Conservation (phyloP, 2,888 invertebrate species). For the Perithous albicinctus region DNA sequence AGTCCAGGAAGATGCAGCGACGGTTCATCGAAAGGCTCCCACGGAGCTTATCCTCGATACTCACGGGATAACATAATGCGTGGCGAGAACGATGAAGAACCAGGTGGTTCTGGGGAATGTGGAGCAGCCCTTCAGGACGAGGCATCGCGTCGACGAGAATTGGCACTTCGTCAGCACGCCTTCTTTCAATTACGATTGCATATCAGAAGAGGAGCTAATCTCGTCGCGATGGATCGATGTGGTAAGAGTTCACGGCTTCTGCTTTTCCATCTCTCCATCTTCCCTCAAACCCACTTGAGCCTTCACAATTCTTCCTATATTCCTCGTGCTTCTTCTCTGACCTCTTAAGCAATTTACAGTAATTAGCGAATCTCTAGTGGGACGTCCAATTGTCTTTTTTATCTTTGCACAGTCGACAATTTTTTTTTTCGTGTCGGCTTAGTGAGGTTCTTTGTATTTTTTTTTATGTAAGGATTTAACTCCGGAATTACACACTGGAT, state of each 20-base stretch:
- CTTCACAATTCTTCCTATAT: slow-evolving; percentile 25
- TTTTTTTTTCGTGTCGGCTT: not conserved
- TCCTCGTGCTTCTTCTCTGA: slow-evolving; percentile 19
- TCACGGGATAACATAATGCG: slow-evolving; percentile 64
- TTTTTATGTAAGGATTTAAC: too few species aligned
- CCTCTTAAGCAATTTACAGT: slow-evolving; percentile 10
- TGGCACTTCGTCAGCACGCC: slow-evolving; percentile 92
- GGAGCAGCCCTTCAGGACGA: slow-evolving; percentile 87
- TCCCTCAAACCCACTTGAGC: not conserved
- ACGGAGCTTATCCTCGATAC: slow-evolving; percentile 75
- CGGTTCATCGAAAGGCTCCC: slow-evolving; percentile 84
- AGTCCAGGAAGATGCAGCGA: slow-evolving; percentile 79
- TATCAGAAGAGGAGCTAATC: slow-evolving; percentile 94
- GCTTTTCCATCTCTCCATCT: slow-evolving; percentile 1
- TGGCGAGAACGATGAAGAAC: slow-evolving; percentile 64
- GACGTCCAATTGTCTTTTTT: slow-evolving; percentile 15
- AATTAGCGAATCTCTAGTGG: slow-evolving; percentile 10
- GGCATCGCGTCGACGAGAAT: slow-evolving; percentile 89
- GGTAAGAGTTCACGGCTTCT: slow-evolving; percentile 87
- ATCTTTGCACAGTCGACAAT: not conserved
- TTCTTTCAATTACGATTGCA: slow-evolving; percentile 97
- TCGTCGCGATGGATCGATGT: slow-evolving; percentile 97
- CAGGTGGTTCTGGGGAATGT: slow-evolving; percentile 42
- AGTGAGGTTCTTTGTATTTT: not conserved
- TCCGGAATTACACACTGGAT: too few species aligned